phyloP scores from a whole-genome alignment of 2,797 vertebrate species.

The Tympanoctomys barrerae region DNA sequence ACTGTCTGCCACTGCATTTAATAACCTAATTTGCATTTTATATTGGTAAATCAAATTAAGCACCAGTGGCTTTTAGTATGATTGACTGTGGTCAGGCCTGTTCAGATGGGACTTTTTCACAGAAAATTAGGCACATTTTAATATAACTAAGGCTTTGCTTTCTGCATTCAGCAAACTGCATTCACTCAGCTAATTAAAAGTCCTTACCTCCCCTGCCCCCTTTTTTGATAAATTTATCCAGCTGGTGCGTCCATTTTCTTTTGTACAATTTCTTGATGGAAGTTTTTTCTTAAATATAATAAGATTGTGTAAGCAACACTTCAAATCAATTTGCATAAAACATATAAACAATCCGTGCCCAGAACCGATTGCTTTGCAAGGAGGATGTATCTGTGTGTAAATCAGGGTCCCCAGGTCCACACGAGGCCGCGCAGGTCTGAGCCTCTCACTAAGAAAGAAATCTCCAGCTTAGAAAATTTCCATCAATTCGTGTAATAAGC shows the following conservation, averaged over 20 bases:
- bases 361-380: constrained; percentile 82
- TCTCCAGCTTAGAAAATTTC: constrained; percentile 12
- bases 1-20: constrained; percentile 98
- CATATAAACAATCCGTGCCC: constrained; percentile 87
- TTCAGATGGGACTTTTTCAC: constrained; percentile 98
- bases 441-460: constrained; percentile 36
- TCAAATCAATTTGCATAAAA: constrained; percentile 85
- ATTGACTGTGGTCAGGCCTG: constrained; percentile 99
- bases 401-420: not conserved
- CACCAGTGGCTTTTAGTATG: constrained; percentile 99
- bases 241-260: constrained; percentile 94
- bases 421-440: not conserved
- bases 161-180: constrained; percentile 95
- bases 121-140: constrained; percentile 99
- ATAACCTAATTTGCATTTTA: constrained; percentile 99
- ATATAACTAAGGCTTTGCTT: constrained; percentile 93
- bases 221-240: constrained; percentile 95
- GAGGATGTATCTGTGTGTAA: constrained; percentile 64
- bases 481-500: not conserved
- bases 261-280: constrained; percentile 91
- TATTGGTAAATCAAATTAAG: constrained; percentile 99
- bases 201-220: constrained; percentile 90
- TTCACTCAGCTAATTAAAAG: constrained; percentile 99
- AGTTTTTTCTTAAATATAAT: constrained; percentile 90
- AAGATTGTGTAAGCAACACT: constrained; percentile 90